These are phyloP conservation scores for Apodemia duryi DNA, from an alignment of 2,888 invertebrate species.

Conservation along the genomic window DNA sequence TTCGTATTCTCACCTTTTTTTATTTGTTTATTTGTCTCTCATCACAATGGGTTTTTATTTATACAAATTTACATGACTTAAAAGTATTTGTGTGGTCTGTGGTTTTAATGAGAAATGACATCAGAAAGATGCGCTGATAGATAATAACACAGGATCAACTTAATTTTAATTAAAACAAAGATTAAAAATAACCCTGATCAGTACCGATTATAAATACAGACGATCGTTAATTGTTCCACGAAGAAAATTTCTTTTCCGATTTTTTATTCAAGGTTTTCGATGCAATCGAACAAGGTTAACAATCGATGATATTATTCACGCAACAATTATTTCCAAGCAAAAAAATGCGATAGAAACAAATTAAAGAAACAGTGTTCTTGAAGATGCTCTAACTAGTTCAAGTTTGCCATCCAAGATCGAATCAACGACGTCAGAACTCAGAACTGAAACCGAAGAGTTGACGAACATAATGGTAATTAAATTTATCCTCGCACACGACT, in stretches of 20 bases:
- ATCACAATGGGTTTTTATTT: too few species aligned
- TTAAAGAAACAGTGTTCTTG: constrained; percentile 22
- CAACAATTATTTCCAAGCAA: constrained; percentile 31
- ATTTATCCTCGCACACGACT: constrained; percentile 33
- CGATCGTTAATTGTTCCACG: constrained; percentile 8
- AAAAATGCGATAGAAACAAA: constrained; percentile 21
- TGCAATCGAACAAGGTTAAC: constrained; percentile 35
- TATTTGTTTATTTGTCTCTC: too few species aligned
- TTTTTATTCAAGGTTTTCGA: constrained; percentile 36
- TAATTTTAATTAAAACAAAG: not conserved
- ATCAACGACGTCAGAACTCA: not conserved
- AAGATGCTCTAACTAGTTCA: constrained; percentile 13
- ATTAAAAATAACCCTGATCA: constrained; percentile 11
- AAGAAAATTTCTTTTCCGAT: constrained; percentile 35
- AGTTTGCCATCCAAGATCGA: constrained; percentile 13
- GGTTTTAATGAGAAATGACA: not conserved
- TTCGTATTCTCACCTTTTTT: too few species aligned
- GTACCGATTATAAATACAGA: constrained; percentile 8
- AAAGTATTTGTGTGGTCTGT: too few species aligned
- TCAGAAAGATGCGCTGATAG: not conserved
- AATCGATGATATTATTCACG: constrained; percentile 30
- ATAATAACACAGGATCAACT: not conserved
- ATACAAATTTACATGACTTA: too few species aligned
- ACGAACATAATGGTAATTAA: not conserved
- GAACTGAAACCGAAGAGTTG: not conserved